A percentile compares a stretch with the other conserved stretches of the same genome.
These are phyloP conservation scores for Otis tarda DNA, from an alignment of 2,113 vertebrate species.

Conservation along the genomic window DNA sequence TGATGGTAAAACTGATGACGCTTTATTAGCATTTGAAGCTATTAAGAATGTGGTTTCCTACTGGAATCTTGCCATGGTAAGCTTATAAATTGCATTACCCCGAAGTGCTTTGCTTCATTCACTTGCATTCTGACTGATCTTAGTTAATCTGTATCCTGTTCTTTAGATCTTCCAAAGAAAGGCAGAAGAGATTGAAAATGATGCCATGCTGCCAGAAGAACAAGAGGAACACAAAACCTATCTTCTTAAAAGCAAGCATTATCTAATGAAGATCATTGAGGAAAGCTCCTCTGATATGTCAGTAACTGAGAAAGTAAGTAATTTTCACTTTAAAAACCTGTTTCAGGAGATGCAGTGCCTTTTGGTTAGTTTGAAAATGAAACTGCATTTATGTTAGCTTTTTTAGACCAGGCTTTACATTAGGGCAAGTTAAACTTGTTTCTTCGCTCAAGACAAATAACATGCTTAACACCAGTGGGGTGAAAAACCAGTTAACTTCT, in stretches of 20 bases:
- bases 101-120: background rate
- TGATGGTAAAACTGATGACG: constrained; percentile 92
- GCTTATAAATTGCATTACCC: background rate
- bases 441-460: background rate
- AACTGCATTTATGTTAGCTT: background rate
- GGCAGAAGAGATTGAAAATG: constrained; percentile 89
- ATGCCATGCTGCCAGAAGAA: constrained; percentile 83
- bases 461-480: background rate
- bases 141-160: background rate
- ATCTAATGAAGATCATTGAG: constrained; percentile 85
- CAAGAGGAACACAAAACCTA: constrained; percentile 87
- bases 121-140: background rate
- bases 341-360: background rate
- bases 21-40: constrained; percentile 86
- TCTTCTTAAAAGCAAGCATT: constrained; percentile 83
- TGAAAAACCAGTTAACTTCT: background rate
- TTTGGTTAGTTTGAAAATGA: background rate
- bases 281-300: constrained; percentile 78
- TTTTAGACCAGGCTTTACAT: background rate
- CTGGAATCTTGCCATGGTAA: constrained; percentile 93
- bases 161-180: constrained; percentile 90
- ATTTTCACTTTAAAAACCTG: background rate
- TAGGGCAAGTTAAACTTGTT: background rate
- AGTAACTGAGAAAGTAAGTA: constrained; percentile 82
- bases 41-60: constrained; percentile 87